These are phyloP conservation scores for Drosophila prolongata DNA, from an alignment of 2,888 invertebrate species.

Conservation along the genomic window DNA sequence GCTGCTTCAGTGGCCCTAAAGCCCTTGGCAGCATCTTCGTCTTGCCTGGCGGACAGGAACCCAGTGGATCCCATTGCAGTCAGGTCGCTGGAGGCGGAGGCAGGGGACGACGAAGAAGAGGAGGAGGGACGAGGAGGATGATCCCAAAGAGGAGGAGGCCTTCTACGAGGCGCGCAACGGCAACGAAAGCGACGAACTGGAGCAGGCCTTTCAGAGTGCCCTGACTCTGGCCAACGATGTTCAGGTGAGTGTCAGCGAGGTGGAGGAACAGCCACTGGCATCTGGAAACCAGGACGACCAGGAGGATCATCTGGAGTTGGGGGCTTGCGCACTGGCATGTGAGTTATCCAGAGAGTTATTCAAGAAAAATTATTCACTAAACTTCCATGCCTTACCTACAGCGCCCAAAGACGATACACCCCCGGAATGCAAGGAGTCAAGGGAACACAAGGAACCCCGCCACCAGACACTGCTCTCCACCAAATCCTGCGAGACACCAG, in stretches of 20 bases:
- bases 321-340: conserved; percentile 11
- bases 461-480: conserved; percentile 76
- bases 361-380: not conserved
- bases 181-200: conserved; percentile 77
- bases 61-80: conserved; percentile 46
- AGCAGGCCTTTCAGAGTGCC: conserved; percentile 69
- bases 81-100: conserved; percentile 48
- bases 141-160: conserved; percentile 60
- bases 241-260: conserved; percentile 59
- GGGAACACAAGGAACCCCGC: conserved; percentile 29
- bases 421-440: conserved; percentile 5
- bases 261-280: conserved; percentile 17
- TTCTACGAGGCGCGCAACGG: conserved; percentile 76
- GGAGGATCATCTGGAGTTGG: conserved; percentile 7
- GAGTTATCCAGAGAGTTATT: not conserved
- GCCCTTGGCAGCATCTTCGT: conserved; percentile 37
- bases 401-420: conserved; percentile 4
- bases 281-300: not conserved
- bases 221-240: conserved; percentile 71
- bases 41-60: conserved; percentile 29
- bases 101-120: conserved; percentile 29
- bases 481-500: conserved; percentile 78
- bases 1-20: conserved; percentile 45
- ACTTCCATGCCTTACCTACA: not conserved
- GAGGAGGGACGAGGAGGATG: conserved; percentile 64